phyloP scores from a whole-genome alignment of 2,113 vertebrate species.

The Corydoras maculifer region DNA sequence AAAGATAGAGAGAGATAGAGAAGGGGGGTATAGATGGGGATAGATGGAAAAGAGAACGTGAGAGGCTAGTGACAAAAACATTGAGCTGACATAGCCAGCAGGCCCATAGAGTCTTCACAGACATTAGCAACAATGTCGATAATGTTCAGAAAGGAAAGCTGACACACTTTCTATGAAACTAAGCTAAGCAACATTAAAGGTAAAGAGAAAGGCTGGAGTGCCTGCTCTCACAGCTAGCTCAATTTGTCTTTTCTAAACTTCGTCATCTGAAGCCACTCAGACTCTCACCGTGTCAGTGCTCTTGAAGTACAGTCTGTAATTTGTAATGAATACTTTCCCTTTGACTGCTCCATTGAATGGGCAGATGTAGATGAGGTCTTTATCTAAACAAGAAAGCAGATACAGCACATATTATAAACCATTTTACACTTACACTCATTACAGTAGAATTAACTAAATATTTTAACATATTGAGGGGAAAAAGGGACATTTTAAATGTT shows the following conservation, averaged over 20 bases:
- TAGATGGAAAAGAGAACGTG: background rate
- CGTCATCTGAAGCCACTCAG: background rate
- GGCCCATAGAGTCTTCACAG: too few species aligned
- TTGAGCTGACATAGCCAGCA: too few species aligned
- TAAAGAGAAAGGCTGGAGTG: background rate
- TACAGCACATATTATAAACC: background rate
- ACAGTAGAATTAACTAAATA: background rate
- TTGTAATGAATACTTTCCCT: constrained; percentile 73
- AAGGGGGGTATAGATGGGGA: too few species aligned
- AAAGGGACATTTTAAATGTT: too few species aligned
- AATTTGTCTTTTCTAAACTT: background rate
- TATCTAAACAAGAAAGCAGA: constrained; percentile 53
- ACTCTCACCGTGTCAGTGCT: constrained; percentile 65
- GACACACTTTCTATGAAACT: background rate
- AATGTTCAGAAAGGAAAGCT: constrained; percentile 10
- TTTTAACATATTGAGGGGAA: too few species aligned
- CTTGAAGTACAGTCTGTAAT: constrained; percentile 73
- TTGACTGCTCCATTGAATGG: constrained; percentile 68
- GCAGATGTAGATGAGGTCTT: constrained; percentile 74
- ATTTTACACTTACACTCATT: background rate
- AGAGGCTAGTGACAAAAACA: background rate
- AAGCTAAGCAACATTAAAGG: background rate
- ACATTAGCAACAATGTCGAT: background rate
- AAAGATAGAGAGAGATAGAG: background rate
- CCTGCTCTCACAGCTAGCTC: background rate